These are phyloP conservation scores for Orientallactaga bullata DNA, from an alignment of 2,113 vertebrate species.

Conservation along the genomic window DNA sequence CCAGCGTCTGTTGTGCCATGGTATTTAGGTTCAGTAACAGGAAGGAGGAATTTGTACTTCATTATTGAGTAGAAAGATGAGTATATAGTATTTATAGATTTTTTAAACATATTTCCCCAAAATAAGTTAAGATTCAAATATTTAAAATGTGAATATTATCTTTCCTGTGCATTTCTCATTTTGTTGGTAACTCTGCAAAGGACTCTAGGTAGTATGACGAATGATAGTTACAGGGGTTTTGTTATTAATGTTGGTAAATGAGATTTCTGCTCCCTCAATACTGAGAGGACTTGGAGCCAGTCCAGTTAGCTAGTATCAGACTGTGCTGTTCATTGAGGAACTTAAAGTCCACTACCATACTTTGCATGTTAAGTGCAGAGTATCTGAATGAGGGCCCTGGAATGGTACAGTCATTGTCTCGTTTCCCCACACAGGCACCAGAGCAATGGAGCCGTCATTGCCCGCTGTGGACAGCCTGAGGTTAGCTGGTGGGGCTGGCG, in stretches of 20 bases:
- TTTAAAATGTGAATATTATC: constrained; percentile 26
- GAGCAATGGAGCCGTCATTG: constrained; percentile 96
- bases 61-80: constrained; percentile 29
- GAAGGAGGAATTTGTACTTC: constrained; percentile 12
- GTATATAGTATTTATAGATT: constrained; percentile 34
- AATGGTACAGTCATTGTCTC: not conserved
- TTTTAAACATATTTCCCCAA: constrained; percentile 13
- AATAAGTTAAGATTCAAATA: not conserved
- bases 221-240: constrained; percentile 28
- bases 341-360: not conserved
- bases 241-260: not conserved
- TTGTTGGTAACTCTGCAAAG: constrained; percentile 38
- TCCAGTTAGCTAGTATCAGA: not conserved
- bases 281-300: not conserved
- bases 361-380: not conserved
- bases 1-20: not conserved
- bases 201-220: not conserved
- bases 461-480: constrained; percentile 97
- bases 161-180: constrained; percentile 37
- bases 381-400: not conserved
- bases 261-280: constrained; percentile 17
- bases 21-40: not conserved
- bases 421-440: constrained; percentile 89
- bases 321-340: constrained; percentile 14
- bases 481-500: constrained; percentile 99